Percentiles rank a stretch among this genome's conserved stretches.
Conservation (phyloP, 2,113 vertebrate genomes). For the Mobula hypostoma region DNA sequence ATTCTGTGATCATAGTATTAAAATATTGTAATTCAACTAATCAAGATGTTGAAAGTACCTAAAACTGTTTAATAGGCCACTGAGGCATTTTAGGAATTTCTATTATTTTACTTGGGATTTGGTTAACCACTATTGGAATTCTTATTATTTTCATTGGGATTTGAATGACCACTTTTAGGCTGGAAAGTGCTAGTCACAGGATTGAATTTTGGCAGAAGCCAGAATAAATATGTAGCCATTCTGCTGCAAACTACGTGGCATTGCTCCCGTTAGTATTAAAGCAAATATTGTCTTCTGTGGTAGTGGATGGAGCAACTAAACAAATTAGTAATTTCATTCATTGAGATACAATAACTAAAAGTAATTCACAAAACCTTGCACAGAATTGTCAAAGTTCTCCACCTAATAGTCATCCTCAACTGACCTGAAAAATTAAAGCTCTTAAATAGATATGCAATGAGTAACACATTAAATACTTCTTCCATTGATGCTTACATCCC, state of each 20-base stretch:
- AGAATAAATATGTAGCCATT: slow-evolving; percentile 6
- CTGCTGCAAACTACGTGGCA: not conserved
- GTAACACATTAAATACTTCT: no score
- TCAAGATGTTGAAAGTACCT: not conserved
- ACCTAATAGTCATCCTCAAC: not conserved
- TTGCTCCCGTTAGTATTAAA: not conserved
- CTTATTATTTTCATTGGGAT: not conserved
- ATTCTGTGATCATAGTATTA: not conserved
- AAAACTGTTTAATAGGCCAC: not conserved
- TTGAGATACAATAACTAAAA: not conserved
- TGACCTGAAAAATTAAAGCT: not conserved
- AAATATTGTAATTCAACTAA: not conserved
- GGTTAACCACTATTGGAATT: not conserved
- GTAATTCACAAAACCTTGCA: not conserved
- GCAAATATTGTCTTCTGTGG: not conserved
- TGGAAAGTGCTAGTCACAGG: slow-evolving; percentile 14
- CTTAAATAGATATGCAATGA: not conserved
- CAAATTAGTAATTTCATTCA: not conserved
- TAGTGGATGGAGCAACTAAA: not conserved
- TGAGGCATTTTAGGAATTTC: not conserved
- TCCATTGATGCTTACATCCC: no score
- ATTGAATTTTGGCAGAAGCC: not conserved
- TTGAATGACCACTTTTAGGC: not conserved
- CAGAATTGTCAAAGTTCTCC: not conserved
- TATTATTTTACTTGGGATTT: slow-evolving; percentile 10